Conservation (phyloP, 2,113 vertebrate species). For the Periophthalmus modestus region DNA sequence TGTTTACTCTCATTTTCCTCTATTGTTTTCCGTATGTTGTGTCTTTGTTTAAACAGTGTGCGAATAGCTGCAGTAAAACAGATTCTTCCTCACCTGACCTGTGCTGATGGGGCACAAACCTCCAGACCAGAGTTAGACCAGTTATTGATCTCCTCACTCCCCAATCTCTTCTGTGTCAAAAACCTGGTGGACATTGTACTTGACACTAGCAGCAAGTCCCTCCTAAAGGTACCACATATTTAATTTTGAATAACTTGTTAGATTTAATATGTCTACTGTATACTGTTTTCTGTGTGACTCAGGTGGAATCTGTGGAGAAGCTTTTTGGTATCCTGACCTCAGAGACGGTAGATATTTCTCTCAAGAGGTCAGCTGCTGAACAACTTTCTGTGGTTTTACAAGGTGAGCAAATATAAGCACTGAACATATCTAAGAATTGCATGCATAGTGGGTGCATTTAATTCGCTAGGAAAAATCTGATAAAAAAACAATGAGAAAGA, state of each 20-base stretch:
- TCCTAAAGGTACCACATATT: conserved; percentile 84
- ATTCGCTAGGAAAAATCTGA: too few relatives aligned
- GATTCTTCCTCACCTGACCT: conserved; percentile 80
- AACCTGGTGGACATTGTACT: conserved; percentile 81
- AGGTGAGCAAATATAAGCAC: conserved; percentile 75
- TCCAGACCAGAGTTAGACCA: conserved; percentile 78
- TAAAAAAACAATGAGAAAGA: too few relatives aligned
- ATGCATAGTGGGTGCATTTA: neutral
- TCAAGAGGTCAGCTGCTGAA: conserved; percentile 90
- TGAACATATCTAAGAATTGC: neutral
- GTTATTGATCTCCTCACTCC: conserved; percentile 71
- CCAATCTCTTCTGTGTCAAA: conserved; percentile 80
- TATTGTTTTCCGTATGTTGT: neutral
- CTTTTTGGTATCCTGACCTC: conserved; percentile 87
- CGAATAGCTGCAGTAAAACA: conserved; percentile 84
- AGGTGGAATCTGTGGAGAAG: conserved; percentile 90
- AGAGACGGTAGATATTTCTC: conserved; percentile 82
- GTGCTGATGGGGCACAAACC: conserved; percentile 66
- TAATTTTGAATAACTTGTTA: neutral
- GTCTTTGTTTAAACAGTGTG: conserved; percentile 72
- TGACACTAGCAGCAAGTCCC: conserved; percentile 79
- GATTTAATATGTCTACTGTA: neutral
- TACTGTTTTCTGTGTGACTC: conserved; percentile 12
- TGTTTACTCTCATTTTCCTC: neutral
- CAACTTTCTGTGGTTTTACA: conserved; percentile 91